These are phyloP conservation scores for Hippocampus abdominalis DNA, from an alignment of 2,113 vertebrate species.

Conservation along the genomic window DNA sequence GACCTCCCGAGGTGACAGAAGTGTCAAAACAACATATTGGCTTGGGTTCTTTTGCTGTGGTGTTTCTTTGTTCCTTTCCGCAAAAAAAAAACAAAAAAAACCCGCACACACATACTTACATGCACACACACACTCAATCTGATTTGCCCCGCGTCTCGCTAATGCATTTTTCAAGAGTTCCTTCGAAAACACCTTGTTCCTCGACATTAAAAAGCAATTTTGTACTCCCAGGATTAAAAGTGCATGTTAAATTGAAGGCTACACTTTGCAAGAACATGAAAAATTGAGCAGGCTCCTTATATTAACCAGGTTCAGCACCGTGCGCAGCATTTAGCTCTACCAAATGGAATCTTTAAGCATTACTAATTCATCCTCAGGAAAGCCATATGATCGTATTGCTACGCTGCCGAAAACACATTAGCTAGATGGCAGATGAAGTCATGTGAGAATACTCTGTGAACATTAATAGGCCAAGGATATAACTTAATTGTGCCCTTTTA, in stretches of 20 bases:
- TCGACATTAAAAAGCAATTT: conserved; percentile 96
- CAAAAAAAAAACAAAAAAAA: conserved; percentile 12
- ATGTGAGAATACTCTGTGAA: conserved; percentile 16
- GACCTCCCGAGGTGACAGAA: conserved; percentile 55
- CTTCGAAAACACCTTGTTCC: conserved; percentile 87
- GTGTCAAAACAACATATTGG: conserved; percentile 72
- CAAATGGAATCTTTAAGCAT: conserved; percentile 72
- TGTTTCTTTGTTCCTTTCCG: conserved; percentile 64
- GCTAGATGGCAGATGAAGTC: conserved; percentile 14
- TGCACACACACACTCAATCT: conserved; percentile 24
- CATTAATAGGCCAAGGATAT: conserved; percentile 2
- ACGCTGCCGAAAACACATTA: conserved; percentile 35
- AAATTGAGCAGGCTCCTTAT: conserved; percentile 89
- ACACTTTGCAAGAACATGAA: conserved; percentile 93
- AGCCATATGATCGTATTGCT: conserved; percentile 28
- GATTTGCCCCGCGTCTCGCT: conserved; percentile 53
- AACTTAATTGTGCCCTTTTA: conserved; percentile 15
- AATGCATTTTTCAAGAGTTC: conserved; percentile 87
- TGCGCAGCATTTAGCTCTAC: conserved; percentile 66
- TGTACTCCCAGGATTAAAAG: conserved; percentile 94
- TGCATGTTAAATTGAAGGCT: conserved; percentile 98
- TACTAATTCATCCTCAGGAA: conserved; percentile 68
- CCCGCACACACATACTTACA: background rate
- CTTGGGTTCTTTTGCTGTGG: conserved; percentile 48
- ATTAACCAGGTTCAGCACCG: conserved; percentile 76